Percentiles rank a stretch among this genome's conserved stretches.
Evolutionary conservation across 37 sponge, comb jelly and placozoan species (phyloP).

Genomic region (Tethya wilhelma): DNA sequence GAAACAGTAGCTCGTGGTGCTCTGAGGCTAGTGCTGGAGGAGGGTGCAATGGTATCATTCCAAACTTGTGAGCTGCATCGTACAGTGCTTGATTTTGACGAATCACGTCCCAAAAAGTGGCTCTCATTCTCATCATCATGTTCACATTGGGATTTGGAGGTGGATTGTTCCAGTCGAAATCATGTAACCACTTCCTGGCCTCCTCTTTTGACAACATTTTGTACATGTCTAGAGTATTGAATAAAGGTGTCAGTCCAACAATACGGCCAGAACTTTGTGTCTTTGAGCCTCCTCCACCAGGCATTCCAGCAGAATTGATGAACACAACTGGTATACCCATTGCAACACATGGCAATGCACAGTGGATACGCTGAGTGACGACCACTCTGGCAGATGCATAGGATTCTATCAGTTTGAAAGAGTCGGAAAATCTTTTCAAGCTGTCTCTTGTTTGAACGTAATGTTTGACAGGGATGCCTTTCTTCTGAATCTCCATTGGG

Average conservation of each 20-base stretch:
- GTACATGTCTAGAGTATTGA: not conserved
- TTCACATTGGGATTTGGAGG: not conserved
- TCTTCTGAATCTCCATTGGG: too few species aligned
- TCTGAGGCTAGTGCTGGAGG: not conserved
- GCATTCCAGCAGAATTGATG: too few species aligned
- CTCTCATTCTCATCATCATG: not conserved
- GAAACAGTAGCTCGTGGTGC: not conserved
- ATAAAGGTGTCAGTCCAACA: not conserved
- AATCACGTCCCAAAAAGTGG: not conserved
- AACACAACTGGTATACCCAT: too few species aligned
- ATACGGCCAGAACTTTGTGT: too few species aligned
- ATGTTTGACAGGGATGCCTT: too few species aligned
- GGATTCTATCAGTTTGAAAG: too few species aligned
- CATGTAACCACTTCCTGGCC: not conserved
- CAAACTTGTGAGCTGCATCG: constrained; percentile 9
- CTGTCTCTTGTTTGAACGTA: too few species aligned
- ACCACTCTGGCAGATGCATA: too few species aligned
- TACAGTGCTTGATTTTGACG: not conserved
- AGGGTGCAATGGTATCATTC: constrained; percentile 6
- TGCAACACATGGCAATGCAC: too few species aligned
- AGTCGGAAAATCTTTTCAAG: too few species aligned
- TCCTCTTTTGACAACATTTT: not conserved
- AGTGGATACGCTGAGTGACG: too few species aligned
- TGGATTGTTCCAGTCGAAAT: not conserved
- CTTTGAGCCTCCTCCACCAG: too few species aligned